phyloP scores from a whole-genome alignment of 1,140 invertebrate species.

The Oncopodura yosiiana region DNA sequence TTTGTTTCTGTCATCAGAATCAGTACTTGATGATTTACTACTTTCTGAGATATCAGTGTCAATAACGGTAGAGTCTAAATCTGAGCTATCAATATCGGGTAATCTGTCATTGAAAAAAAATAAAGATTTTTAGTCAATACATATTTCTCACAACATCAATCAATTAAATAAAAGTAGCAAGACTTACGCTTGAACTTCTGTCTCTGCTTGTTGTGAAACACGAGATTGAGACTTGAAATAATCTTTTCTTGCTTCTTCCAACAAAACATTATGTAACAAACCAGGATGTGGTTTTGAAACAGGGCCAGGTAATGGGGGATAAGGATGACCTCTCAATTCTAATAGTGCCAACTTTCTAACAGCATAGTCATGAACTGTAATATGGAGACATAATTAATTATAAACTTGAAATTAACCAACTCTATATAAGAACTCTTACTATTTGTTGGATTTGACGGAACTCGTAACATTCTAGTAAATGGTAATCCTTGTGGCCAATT shows the following conservation, averaged over 20 bases:
- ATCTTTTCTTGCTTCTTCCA: constrained; percentile 34
- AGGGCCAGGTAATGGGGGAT: constrained; percentile 31
- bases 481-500: constrained; percentile 46
- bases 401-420: background rate
- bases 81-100: constrained; percentile 7
- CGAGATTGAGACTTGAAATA: constrained; percentile 24
- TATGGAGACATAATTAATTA: background rate
- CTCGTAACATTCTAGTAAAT: constrained; percentile 25
- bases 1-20: no score
- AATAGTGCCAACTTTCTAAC: no score
- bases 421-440: background rate
- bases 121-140: background rate
- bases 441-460: constrained; percentile 14
- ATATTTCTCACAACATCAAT: background rate
- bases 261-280: constrained; percentile 29
- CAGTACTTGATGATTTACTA: no score
- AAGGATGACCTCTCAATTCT: constrained; percentile 31
- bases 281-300: constrained; percentile 21
- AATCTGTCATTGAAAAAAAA: background rate
- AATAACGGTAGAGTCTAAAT: background rate
- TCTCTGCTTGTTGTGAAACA: constrained; percentile 17
- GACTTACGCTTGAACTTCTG: constrained; percentile 17
- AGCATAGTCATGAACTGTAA: background rate
- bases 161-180: background rate
- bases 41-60: no score